phyloP scores from a whole-genome alignment of 2,113 vertebrate species.

The Channa maculata region DNA sequence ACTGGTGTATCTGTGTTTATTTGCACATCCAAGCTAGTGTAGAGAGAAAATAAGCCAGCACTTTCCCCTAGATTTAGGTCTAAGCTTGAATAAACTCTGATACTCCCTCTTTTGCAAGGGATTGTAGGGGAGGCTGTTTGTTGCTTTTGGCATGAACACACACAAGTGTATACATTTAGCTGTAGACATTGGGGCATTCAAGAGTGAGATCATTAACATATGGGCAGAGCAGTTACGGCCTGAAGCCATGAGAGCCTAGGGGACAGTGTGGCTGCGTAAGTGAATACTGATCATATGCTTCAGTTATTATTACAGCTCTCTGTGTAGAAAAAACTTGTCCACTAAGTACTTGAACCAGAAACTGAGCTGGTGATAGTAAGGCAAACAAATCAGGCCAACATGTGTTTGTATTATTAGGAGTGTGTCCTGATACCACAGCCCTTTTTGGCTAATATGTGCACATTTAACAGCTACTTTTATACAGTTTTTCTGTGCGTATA shows the following conservation, averaged over 20 bases:
- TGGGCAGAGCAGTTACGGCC: slow-evolving; percentile 55
- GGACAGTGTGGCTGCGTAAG: slow-evolving; percentile 57
- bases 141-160: slow-evolving; percentile 73
- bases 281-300: slow-evolving; percentile 59
- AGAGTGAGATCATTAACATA: slow-evolving; percentile 77
- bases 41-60: slow-evolving; percentile 68
- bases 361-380: slow-evolving; percentile 34
- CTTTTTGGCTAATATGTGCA: slow-evolving; percentile 1
- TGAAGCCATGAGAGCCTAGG: slow-evolving; percentile 45
- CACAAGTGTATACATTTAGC: slow-evolving; percentile 76
- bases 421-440: neutral
- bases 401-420: slow-evolving; percentile 21
- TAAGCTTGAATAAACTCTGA: slow-evolving; percentile 67
- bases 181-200: slow-evolving; percentile 51
- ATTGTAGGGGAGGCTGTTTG: slow-evolving; percentile 71
- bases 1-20: slow-evolving; percentile 52
- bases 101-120: slow-evolving; percentile 69
- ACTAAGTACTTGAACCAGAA: slow-evolving; percentile 37
- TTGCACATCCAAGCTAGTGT: slow-evolving; percentile 58
- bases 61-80: slow-evolving; percentile 65
- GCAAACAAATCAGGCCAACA: slow-evolving; percentile 31
- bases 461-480: neutral
- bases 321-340: slow-evolving; percentile 42
- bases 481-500: neutral
- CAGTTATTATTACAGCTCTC: slow-evolving; percentile 51